These are phyloP conservation scores for Dermochelys coriacea DNA, from an alignment of 2,797 vertebrate genomes.

Conservation along the genomic window DNA sequence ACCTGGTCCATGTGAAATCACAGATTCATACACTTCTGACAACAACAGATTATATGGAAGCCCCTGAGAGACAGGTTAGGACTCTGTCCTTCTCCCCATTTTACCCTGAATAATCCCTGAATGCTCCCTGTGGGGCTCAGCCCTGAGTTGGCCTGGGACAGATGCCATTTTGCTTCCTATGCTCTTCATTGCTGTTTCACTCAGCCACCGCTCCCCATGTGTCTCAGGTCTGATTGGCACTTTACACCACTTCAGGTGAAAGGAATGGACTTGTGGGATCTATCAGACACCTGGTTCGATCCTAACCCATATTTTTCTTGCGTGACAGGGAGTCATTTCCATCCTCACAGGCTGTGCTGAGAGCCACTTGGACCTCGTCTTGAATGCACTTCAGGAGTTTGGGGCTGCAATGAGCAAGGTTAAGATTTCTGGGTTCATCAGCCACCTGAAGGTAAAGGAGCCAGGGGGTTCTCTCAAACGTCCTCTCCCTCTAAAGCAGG, in stretches of 20 bases:
- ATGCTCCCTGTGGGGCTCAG: not conserved
- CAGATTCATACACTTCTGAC: constrained; percentile 52
- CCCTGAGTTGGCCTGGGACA: not conserved
- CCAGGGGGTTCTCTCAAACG: too few species aligned
- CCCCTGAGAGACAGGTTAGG: constrained; percentile 57
- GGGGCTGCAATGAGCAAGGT: constrained; percentile 49
- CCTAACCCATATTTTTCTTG: constrained; percentile 1
- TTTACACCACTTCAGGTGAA: not conserved
- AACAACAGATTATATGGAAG: constrained; percentile 34
- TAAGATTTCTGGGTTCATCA: constrained; percentile 26
- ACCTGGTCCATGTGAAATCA: constrained; percentile 42
- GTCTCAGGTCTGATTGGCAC: not conserved
- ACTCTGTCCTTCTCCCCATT: not conserved
- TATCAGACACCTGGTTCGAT: not conserved
- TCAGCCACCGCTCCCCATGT: not conserved
- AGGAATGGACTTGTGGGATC: not conserved
- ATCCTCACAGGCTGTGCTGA: constrained; percentile 60
- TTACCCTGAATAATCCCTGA: not conserved
- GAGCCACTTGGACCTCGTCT: constrained; percentile 57
- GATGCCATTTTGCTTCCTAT: not conserved
- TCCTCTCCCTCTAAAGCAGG: too few species aligned
- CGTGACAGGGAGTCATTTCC: constrained; percentile 54
- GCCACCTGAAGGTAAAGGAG: too few species aligned
- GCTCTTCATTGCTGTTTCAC: not conserved
- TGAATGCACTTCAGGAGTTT: constrained; percentile 63